These are phyloP conservation scores for Cyclopterus lumpus DNA, from an alignment of 2,797 vertebrate species.

Conservation along the genomic window DNA sequence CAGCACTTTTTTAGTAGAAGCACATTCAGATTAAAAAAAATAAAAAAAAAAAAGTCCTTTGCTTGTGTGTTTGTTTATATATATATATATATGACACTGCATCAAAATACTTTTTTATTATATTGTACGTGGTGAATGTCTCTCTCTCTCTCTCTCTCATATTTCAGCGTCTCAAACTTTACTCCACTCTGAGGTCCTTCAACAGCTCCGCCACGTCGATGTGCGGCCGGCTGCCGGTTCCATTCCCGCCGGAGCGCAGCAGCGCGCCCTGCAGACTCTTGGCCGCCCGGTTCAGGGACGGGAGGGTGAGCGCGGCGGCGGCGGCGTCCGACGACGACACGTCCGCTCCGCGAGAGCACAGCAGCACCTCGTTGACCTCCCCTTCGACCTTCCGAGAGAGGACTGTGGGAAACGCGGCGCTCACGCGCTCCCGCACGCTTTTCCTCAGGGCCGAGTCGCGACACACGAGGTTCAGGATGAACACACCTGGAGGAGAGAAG, in stretches of 20 bases:
- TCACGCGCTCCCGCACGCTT: slow-evolving; percentile 80
- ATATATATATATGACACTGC: not conserved
- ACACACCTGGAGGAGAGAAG: slow-evolving; percentile 64
- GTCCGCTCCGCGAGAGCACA: slow-evolving; percentile 79
- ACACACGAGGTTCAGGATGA: slow-evolving; percentile 95
- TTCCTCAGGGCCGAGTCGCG: slow-evolving; percentile 87
- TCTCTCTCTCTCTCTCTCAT: not conserved
- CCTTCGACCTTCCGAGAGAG: slow-evolving; percentile 86
- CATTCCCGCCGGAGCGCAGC: slow-evolving; percentile 75
- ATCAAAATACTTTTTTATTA: slow-evolving; percentile 10
- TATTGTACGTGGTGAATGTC: slow-evolving; percentile 1
- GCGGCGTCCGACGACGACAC: slow-evolving; percentile 12
- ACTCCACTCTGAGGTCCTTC: slow-evolving; percentile 87
- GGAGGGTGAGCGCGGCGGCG: slow-evolving; percentile 58
- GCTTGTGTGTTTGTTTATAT: slow-evolving; percentile 26
- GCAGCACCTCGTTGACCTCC: slow-evolving; percentile 94
- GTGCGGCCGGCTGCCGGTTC: slow-evolving; percentile 77
- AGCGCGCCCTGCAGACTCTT: slow-evolving; percentile 85
- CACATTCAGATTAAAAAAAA: slow-evolving; percentile 4
- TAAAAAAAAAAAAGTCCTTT: slow-evolving; percentile 29
- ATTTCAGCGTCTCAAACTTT: slow-evolving; percentile 42
- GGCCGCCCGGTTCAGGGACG: slow-evolving; percentile 71
- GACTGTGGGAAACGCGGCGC: slow-evolving; percentile 78
- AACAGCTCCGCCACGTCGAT: slow-evolving; percentile 86
- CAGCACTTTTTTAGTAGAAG: not conserved